Evolutionary conservation across 2,113 vertebrate genomes (phyloP).

Genomic region (cattle (Bos taurus)): DNA sequence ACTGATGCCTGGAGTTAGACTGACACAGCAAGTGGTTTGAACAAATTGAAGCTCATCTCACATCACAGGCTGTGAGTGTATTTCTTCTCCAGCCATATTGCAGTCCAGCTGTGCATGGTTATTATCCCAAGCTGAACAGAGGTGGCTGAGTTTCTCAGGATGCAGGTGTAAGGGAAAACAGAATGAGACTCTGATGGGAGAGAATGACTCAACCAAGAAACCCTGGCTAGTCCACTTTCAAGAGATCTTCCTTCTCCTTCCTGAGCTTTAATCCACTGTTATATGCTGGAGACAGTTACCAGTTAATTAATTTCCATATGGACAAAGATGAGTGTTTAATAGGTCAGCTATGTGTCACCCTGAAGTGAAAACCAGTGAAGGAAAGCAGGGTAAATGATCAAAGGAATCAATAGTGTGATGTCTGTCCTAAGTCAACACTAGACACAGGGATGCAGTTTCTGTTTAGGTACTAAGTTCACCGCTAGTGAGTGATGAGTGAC

Average conservation of each 20-base stretch:
- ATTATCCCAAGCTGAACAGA: constrained; percentile 59
- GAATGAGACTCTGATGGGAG: background rate
- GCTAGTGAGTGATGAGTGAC: background rate
- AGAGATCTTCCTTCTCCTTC: background rate
- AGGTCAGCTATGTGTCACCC: background rate
- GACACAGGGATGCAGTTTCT: background rate
- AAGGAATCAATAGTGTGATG: background rate
- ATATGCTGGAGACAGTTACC: background rate
- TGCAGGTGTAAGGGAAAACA: background rate
- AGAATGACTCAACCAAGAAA: background rate
- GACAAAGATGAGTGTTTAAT: background rate
- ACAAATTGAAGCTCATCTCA: constrained; percentile 63
- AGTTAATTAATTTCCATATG: background rate
- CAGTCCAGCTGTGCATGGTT: constrained; percentile 32
- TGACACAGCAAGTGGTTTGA: constrained; percentile 48
- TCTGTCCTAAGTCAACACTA: background rate
- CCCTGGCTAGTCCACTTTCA: background rate
- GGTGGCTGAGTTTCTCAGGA: constrained; percentile 39
- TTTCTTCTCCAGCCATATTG: constrained; percentile 53
- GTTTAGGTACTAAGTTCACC: background rate
- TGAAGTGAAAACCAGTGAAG: background rate
- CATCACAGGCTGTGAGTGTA: background rate
- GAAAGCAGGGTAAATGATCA: background rate
- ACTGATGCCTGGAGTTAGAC: constrained; percentile 44
- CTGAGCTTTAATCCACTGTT: background rate